A percentile compares a stretch with the other conserved stretches of the same genome.
Conservation (phyloP, 1,140 invertebrate species). For the Temnothorax nylanderi region DNA sequence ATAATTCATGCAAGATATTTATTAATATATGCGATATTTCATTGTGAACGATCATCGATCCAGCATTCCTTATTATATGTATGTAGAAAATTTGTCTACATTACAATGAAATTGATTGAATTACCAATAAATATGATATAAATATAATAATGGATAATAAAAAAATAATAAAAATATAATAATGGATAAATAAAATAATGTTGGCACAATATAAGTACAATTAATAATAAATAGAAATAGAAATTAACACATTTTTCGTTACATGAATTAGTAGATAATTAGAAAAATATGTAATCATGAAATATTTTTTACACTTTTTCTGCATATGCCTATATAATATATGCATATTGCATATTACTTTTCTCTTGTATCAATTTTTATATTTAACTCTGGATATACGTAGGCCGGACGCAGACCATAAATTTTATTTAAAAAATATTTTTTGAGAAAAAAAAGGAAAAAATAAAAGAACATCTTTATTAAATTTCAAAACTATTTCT, state of each 20-base stretch:
- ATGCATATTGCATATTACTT: background rate
- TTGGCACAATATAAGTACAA: background rate
- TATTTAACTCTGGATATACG: too few species aligned
- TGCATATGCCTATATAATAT: background rate
- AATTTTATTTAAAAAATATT: too few species aligned
- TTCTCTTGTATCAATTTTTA: too few species aligned
- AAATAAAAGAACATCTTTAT: background rate
- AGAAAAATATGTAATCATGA: background rate
- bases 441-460: background rate
- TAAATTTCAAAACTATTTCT: background rate
- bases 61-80: background rate
- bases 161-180: too few species aligned
- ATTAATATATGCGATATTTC: constrained; percentile 11
- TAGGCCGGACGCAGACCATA: too few species aligned
- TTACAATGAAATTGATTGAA: background rate
- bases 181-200: background rate
- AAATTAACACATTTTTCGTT: background rate
- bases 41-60: background rate
- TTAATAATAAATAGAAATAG: background rate
- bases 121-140: background rate
- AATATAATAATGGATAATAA: background rate
- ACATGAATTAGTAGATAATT: background rate
- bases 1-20: background rate
- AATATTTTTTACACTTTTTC: background rate
- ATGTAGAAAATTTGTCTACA: background rate